phyloP scores from a whole-genome alignment of 2,888 invertebrate genomes.

The Pachydiplax longipennis region DNA sequence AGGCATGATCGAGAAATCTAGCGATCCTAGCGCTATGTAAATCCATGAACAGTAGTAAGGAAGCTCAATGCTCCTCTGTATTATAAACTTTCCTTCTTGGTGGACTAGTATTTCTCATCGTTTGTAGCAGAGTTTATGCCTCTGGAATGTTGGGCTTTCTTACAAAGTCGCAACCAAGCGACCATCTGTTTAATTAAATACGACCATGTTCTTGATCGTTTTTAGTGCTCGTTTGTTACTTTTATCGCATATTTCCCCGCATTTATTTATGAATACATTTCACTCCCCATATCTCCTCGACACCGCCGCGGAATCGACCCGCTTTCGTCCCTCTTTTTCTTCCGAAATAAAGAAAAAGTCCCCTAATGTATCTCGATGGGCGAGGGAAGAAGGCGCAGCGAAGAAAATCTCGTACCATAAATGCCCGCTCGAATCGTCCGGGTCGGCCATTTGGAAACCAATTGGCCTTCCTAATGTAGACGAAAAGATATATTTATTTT shows the following conservation, averaged over 20 bases:
- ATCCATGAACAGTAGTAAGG: too few species aligned
- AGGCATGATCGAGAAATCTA: too few species aligned
- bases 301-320: not conserved
- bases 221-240: not conserved
- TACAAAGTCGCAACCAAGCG: not conserved
- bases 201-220: slow-evolving; percentile 1
- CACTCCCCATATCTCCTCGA: not conserved
- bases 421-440: slow-evolving; percentile 10
- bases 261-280: slow-evolving; percentile 3
- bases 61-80: too few species aligned
- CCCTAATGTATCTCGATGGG: not conserved
- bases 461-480: slow-evolving; percentile 14
- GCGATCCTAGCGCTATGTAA: too few species aligned
- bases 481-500: not conserved
- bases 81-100: too few species aligned
- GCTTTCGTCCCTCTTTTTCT: not conserved
- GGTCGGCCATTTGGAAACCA: slow-evolving; percentile 1
- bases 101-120: too few species aligned
- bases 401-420: slow-evolving; percentile 32
- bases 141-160: too few species aligned
- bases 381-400: not conserved
- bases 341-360: not conserved
- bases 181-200: slow-evolving; percentile 12
- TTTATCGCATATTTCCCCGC: not conserved
- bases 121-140: too few species aligned